phyloP scores from a whole-genome alignment of 2,113 vertebrate species.

The Etheostoma spectabile region DNA sequence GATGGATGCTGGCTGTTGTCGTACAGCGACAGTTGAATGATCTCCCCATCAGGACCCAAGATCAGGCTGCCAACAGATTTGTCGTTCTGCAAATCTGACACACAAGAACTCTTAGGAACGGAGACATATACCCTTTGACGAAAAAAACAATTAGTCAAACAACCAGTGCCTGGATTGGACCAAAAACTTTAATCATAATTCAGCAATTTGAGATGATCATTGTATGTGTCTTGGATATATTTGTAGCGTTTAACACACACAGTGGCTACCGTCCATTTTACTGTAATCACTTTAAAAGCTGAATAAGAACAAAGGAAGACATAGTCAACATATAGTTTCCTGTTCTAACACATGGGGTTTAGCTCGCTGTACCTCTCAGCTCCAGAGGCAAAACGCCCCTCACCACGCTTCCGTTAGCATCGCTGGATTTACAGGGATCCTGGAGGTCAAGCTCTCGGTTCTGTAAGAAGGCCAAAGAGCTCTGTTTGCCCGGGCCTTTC shows the following conservation, averaged over 20 bases:
- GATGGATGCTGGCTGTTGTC: slow-evolving; percentile 46
- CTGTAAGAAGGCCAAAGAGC: slow-evolving; percentile 59
- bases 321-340: neutral
- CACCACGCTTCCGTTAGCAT: slow-evolving; percentile 17
- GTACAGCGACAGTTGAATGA: slow-evolving; percentile 74
- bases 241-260: neutral
- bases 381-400: slow-evolving; percentile 65
- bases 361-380: slow-evolving; percentile 74
- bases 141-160: neutral
- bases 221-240: too few species aligned
- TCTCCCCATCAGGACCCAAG: slow-evolving; percentile 80
- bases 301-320: neutral
- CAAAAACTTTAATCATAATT: too few species aligned
- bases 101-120: neutral
- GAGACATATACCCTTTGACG: neutral
- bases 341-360: neutral
- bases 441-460: slow-evolving; percentile 33
- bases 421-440: slow-evolving; percentile 24
- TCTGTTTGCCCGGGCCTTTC: slow-evolving; percentile 66
- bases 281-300: neutral
- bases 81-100: slow-evolving; percentile 73
- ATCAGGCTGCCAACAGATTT: slow-evolving; percentile 73
- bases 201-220: too few species aligned
- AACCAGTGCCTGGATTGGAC: too few species aligned
- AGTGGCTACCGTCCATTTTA: neutral